Evolutionary conservation across 2,888 invertebrate species (phyloP), one percentile per base, ranked within the genome.

Genomic region (Hirudinaria manillensis): DNA sequence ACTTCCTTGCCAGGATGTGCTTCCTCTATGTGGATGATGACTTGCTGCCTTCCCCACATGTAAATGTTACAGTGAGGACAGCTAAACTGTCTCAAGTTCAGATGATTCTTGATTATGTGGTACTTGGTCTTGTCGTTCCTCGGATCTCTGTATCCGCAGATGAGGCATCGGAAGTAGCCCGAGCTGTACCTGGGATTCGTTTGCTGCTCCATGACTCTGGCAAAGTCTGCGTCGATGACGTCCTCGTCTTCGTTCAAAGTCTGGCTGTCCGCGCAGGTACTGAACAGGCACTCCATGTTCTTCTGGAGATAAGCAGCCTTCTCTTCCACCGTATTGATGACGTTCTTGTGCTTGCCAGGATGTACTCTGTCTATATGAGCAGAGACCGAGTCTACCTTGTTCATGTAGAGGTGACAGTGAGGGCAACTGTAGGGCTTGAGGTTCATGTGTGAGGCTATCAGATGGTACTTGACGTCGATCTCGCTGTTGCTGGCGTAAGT

Each of bases 11-110:
- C 76, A 1, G 76, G 75, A 68, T 75, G 77, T 16, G 65, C 74
- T 6, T 53, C 56, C 27, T 61, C 75, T 27, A 75, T 70, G 75
- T 76, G 76, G 19, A 51, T 75, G 36, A 72, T 72, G n/a, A 76
- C 75, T 38, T 75, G 75, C 27, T 75, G 72, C 27, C 77, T 19
- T 3, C 75, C 76, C 77, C 77, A 77, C 72, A 76, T 76, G 74
- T 76, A 75, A 73, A 67, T 53, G 45, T 53, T 24, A 34, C 77
- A 77, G 70, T 76, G 70, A 0, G 77, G 77, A 72, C 77, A 77
- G 32, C 76, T 77, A 67, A 76, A 75, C 75, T 77, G 77, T 24
- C 76, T 66, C 72, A 77, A 55, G 27, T 76, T 74, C 24, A 77
- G 75, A 45, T 77, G 77, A 10, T 53, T 71, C 32, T 75, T 76